Conservation (phyloP, 2,797 vertebrate species). For the Carduelis carduelis region DNA sequence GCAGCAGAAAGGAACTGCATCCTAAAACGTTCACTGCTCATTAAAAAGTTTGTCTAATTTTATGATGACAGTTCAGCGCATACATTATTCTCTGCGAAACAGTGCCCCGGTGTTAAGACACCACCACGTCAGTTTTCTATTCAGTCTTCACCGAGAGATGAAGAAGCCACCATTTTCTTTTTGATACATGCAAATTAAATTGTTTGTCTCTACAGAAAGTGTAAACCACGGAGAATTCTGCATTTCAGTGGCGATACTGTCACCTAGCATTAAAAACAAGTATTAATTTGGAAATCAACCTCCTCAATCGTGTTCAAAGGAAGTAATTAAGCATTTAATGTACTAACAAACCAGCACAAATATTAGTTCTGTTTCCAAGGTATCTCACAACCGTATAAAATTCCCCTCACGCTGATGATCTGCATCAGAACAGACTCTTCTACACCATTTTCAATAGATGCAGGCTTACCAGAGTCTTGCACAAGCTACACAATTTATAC, state of each 20-base stretch:
- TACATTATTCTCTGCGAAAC: not conserved
- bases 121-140: not conserved
- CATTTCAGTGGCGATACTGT: conserved; percentile 17
- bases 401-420: not conserved
- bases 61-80: not conserved
- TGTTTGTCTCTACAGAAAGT: conserved; percentile 21
- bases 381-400: not conserved
- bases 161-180: conserved; percentile 57
- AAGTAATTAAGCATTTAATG: conserved; percentile 39
- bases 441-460: not conserved
- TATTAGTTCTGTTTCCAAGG: conserved; percentile 43
- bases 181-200: conserved; percentile 50
- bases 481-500: not conserved
- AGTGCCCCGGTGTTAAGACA: not conserved
- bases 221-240: not conserved
- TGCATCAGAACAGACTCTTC: not conserved
- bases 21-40: not conserved
- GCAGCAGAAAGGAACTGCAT: not conserved
- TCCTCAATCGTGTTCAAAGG: not conserved
- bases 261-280: conserved; percentile 34
- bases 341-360: conserved; percentile 5
- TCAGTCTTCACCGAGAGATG: not conserved
- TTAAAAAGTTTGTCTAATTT: conserved; percentile 33
- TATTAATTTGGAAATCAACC: conserved; percentile 31
- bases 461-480: not conserved